Base-by-base conservation (phyloP, 1,140 invertebrate species). In the Achroia grisella region DNA sequence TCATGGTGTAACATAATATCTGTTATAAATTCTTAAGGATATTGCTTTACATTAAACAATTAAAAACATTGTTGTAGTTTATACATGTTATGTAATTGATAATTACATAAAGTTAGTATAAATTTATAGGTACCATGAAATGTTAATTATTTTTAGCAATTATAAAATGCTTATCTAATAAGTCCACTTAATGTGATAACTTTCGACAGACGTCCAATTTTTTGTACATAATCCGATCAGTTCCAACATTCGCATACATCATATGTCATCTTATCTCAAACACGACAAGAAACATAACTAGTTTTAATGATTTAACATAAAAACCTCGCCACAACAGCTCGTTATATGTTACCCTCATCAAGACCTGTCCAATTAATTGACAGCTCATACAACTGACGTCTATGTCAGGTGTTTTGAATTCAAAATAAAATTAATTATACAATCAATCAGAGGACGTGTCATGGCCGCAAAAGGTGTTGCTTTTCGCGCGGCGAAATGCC, bases 361-460 rank as follows among this genome's bases (percentile, higher is more conserved):
- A 66, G 62, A 62, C 53, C 57, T 72, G 70, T 76, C 67, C 52
- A 55, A 66, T 77, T 78, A 81, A 81, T 78, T 81, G 77, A 78
- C 77, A 77, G 71, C 47, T 61, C 59, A 54, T 52, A 71, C 52
- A 59, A 41, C 62, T 62, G 62, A 70, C 61, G 65, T 44, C 50
- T 59, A 56, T 55, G 66, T 66, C 58, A 55, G 56, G 44, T 52
- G 62, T 62, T 69, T 70, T 71, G 61, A 75, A 76, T 67, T 68
- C 71, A 62, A 69, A 71, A 76, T 63, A 64, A 71, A 76, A 78
- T 76, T 81, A 81, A 77, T 77, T 71, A 73, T 75, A 75, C 73
- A 79, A 81, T 81, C 71, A 79, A 75, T 81, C 73, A 71, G 50
- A 56, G 39, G 68, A 74, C 62, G 63, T 68, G 71, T 68, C 74